A percentile compares a stretch with the other conserved stretches of the same genome.
Conservation (phyloP, 2,888 invertebrate genomes). For the Pachydiplax longipennis region DNA sequence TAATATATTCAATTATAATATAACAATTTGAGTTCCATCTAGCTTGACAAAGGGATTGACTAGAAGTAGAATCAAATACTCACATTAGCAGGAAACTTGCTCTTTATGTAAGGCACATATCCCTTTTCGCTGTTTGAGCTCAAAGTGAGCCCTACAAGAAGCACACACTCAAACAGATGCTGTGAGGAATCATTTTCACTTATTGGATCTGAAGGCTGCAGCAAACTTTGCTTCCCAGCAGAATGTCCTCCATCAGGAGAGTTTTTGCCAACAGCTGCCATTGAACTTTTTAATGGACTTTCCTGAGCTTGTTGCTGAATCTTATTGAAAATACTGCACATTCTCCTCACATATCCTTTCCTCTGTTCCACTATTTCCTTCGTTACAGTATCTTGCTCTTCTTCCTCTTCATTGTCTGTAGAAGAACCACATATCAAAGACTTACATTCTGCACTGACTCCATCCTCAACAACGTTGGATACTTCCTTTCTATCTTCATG, state of each 20-base stretch:
- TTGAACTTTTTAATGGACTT: conserved; percentile 48
- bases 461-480: neutral
- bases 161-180: conserved; percentile 71
- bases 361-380: conserved; percentile 67
- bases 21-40: no score
- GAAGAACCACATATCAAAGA: neutral
- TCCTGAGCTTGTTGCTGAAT: conserved; percentile 50
- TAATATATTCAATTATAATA: no score
- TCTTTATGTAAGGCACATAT: conserved; percentile 74
- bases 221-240: neutral
- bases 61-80: conserved; percentile 54
- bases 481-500: neutral
- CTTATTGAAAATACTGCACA: conserved; percentile 56
- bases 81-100: conserved; percentile 73
- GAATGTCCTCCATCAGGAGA: conserved; percentile 46
- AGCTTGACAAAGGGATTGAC: no score
- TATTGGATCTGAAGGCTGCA: neutral
- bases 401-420: conserved; percentile 22
- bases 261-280: conserved; percentile 37
- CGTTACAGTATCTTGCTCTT: neutral
- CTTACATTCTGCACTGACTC: neutral
- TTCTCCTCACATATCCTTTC: conserved; percentile 71
- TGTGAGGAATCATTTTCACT: neutral
- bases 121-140: conserved; percentile 59
- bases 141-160: conserved; percentile 73